These are phyloP conservation scores for Cheilosia vulpina DNA, from an alignment of 2,888 invertebrate species.

Conservation along the genomic window DNA sequence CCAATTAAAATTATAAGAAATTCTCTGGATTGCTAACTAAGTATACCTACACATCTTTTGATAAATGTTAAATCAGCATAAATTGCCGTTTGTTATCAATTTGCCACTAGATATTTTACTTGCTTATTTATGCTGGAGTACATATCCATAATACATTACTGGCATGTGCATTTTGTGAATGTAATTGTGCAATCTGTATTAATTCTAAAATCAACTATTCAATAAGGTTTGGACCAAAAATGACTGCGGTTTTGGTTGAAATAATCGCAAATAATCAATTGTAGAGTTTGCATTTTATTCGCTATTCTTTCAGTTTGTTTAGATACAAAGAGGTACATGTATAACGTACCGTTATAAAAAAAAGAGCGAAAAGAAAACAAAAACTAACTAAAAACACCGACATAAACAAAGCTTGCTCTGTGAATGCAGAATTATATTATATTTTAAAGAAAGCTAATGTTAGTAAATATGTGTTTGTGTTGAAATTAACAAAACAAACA, in stretches of 20 bases:
- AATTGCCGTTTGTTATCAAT: no score
- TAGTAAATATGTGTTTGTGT: conserved; percentile 33
- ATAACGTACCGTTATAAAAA: neutral
- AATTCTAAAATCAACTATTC: conserved; percentile 40
- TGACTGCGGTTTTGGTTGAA: conserved; percentile 58
- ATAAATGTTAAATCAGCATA: no score
- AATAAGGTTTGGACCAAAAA: conserved; percentile 74
- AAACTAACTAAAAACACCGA: conserved; percentile 56
- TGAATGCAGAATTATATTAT: conserved; percentile 41
- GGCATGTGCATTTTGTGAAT: conserved; percentile 40
- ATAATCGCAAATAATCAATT: conserved; percentile 14
- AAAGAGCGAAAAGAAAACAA: neutral
- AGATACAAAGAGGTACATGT: neutral
- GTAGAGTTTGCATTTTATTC: conserved; percentile 51
- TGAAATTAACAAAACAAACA: conserved; percentile 34
- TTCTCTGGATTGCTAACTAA: no score
- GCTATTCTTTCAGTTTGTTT: conserved; percentile 15
- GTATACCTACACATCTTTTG: no score
- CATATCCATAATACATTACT: neutral
- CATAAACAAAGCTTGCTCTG: conserved; percentile 63
- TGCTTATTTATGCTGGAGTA: no score
- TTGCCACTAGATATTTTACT: no score
- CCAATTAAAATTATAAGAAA: no score
- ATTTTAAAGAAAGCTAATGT: conserved; percentile 41
- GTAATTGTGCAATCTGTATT: conserved; percentile 21